Percentiles rank a stretch among this genome's conserved stretches.
Evolutionary conservation across 2,888 invertebrate genomes (phyloP).

Genomic region (Yponomeuta plumbellus): DNA sequence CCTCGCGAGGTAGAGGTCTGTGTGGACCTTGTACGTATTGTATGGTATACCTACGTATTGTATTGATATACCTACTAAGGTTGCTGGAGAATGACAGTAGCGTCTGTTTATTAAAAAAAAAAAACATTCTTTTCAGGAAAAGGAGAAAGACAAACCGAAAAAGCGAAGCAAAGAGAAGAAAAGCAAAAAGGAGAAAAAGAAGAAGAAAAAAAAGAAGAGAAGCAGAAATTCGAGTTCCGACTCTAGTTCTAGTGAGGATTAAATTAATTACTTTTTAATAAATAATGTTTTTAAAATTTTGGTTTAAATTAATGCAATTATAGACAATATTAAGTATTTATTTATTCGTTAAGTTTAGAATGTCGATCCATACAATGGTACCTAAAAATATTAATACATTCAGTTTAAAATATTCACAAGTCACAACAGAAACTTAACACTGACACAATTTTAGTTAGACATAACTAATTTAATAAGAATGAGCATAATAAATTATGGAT

Average conservation of each 20-base stretch:
- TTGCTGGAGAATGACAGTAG: neutral
- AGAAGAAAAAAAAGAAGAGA: constrained; percentile 55
- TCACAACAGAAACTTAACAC: too few species aligned
- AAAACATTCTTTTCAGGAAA: constrained; percentile 33
- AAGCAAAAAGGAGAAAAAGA: constrained; percentile 61
- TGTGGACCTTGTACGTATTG: too few species aligned
- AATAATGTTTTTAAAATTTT: neutral
- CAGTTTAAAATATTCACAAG: too few species aligned
- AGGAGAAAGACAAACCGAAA: constrained; percentile 27
- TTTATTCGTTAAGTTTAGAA: too few species aligned
- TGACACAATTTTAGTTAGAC: too few species aligned
- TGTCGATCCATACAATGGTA: too few species aligned
- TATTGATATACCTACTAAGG: neutral
- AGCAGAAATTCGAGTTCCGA: constrained; percentile 44
- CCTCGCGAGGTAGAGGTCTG: too few species aligned
- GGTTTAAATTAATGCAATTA: too few species aligned
- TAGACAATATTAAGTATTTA: too few species aligned
- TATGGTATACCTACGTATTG: too few species aligned
- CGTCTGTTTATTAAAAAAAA: neutral
- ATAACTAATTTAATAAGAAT: too few species aligned
- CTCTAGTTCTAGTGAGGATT: constrained; percentile 22
- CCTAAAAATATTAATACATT: too few species aligned
- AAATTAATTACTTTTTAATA: neutral
- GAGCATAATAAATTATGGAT: neutral
- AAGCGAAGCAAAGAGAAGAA: constrained; percentile 56